Percentiles rank a stretch among this genome's conserved stretches.
Evolutionary conservation across 2,113 vertebrate species (phyloP).

Genomic region (Rhinolophus ferrumequinum): DNA sequence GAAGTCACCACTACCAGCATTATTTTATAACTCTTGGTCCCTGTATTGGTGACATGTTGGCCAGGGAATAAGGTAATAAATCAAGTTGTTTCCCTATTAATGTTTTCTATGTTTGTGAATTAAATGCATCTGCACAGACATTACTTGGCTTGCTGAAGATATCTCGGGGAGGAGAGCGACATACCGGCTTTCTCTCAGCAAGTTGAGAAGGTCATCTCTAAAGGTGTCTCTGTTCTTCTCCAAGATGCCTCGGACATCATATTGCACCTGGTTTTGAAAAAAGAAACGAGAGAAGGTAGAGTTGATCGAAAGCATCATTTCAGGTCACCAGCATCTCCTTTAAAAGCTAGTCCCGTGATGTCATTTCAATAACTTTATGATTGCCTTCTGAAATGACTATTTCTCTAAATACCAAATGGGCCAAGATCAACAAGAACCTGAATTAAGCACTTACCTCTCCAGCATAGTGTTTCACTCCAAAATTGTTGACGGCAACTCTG

Average conservation of each 20-base stretch:
- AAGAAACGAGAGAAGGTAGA: not conserved
- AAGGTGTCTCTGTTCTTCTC: conserved; percentile 99
- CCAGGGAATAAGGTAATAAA: not conserved
- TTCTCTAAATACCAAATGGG: not conserved
- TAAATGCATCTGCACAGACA: not conserved
- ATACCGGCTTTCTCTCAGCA: conserved; percentile 96
- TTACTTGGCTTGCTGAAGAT: not conserved
- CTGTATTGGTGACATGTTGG: not conserved
- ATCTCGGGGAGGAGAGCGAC: accelerated
- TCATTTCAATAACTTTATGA: conserved; percentile 45
- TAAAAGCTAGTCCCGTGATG: not conserved
- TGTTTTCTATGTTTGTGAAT: not conserved
- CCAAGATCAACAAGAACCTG: not conserved
- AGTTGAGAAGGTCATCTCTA: conserved; percentile 95
- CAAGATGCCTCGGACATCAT: conserved; percentile 95
- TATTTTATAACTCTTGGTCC: not conserved
- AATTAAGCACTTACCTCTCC: conserved; percentile 92
- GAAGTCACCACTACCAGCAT: accelerated
- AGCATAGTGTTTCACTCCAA: conserved; percentile 97
- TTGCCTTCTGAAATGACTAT: not conserved
- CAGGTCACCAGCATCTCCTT: not conserved
- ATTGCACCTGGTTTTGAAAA: conserved; percentile 91
- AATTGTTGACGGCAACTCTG: conserved; percentile 94
- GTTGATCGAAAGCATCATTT: not conserved
- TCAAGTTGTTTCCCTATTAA: not conserved